Conservation (phyloP, 2,888 invertebrate genomes). For the Liodrosophila aerea region DNA sequence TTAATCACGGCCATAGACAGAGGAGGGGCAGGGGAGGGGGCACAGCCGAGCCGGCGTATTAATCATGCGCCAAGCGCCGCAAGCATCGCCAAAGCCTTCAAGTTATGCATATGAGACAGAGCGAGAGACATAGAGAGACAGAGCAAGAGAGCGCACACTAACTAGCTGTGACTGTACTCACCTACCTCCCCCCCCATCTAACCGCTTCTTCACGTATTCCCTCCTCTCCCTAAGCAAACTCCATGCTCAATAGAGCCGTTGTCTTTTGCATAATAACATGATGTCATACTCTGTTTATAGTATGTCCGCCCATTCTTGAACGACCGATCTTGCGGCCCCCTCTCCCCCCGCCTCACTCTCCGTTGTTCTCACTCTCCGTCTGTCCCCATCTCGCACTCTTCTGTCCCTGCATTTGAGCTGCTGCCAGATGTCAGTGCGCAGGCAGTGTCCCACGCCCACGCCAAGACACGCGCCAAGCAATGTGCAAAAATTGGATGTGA, state of each 20-base stretch:
- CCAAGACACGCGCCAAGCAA: constrained; percentile 69
- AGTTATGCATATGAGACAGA: constrained; percentile 28
- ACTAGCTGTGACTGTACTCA: constrained; percentile 27
- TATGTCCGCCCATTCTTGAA: constrained; percentile 45
- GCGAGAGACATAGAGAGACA: constrained; percentile 17
- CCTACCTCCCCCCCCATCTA: neutral
- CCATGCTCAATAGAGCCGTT: constrained; percentile 34
- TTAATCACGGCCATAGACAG: constrained; percentile 60
- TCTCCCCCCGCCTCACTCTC: neutral
- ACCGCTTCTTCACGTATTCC: neutral
- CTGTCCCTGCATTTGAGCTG: constrained; percentile 33
- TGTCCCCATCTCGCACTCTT: neutral
- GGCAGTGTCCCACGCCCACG: constrained; percentile 69
- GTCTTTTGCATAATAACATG: constrained; percentile 58
- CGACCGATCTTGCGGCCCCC: constrained; percentile 9
- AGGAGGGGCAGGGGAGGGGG: constrained; percentile 5
- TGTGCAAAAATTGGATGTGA: constrained; percentile 12
- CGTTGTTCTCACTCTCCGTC: neutral
- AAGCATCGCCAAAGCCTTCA: constrained; percentile 41
- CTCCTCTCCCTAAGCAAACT: neutral
- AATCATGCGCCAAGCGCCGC: constrained; percentile 45
- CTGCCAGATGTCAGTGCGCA: constrained; percentile 46
- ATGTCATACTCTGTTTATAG: constrained; percentile 69
- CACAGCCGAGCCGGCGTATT: constrained; percentile 24
- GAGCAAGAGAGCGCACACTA: constrained; percentile 3